Base-by-base conservation (phyloP, 2,113 vertebrate genomes). In the Actenoides lindsayi region DNA sequence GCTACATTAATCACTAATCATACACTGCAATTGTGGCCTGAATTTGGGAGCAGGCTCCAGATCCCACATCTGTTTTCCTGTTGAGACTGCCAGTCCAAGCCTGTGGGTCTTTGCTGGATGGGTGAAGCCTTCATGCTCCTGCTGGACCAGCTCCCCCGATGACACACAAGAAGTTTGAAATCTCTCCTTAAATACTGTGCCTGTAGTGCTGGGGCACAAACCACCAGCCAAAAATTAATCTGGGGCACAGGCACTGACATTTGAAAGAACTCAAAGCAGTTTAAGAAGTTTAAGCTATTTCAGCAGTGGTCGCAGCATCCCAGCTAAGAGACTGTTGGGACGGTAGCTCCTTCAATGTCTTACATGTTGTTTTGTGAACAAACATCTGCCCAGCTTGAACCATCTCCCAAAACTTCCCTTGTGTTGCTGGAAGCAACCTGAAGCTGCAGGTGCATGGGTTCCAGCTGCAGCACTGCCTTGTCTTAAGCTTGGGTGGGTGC, bases 231-330 rank as follows among this genome's bases (percentile, higher is more conserved):
- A 28, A 69, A 74, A 9, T 0, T 2, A 42, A 17, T 12, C 15
- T 31, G 16, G 37, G 70, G 17, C n/a, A 21, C 2, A 1, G 33
- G 31, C 35, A 28, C 19, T 25, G 46, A 30, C 1, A 0, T 44
- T 10, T 12, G 51, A 7, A 73, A 31, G 37, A 35, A 50, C 15
- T 60, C 8, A 2, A 35, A 25, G 33, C 16, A 67, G 4, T 48
- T 77, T 51, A 46, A 84, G 6, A 46, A 27, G 33, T 56, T 5
- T 39, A 63, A 63, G 31, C 10, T 30, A 13, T 23, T 75, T 42
- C 37, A 57, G 65, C 0, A 0, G 21, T 42, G 18, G 4, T 17
- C 1, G 4, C 3, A 5, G 35, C 5, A 1, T n/a, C 44, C 33
- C 86, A 62, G 44, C 33, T 51, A 57, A 77, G n/a, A 73, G 30